A percentile compares a stretch with the other conserved stretches of the same genome.
Conservation (phyloP, 1,140 invertebrate genomes). For the Oedothorax gibbosus region DNA sequence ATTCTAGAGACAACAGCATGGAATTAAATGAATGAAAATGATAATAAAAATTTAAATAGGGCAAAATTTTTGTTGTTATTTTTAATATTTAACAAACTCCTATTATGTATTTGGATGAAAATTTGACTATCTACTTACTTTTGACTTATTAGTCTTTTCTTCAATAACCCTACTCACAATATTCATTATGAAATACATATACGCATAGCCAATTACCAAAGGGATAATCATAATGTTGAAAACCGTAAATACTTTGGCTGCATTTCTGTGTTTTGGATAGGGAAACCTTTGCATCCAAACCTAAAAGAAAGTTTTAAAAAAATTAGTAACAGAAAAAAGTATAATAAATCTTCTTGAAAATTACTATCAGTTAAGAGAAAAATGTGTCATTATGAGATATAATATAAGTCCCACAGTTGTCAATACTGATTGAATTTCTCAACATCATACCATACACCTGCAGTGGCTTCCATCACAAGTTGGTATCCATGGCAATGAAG, state of each 20-base stretch:
- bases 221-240: slow-evolving; percentile 17
- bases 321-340: neutral
- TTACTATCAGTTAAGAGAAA: neutral
- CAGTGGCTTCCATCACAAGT: neutral
- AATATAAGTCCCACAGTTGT: neutral
- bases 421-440: neutral
- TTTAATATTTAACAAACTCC: neutral
- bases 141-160: slow-evolving; percentile 35
- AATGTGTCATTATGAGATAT: neutral
- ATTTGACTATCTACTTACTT: neutral
- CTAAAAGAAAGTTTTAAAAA: neutral
- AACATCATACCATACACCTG: neutral
- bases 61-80: too few relatives aligned
- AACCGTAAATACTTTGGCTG: neutral
- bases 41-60: too few relatives aligned
- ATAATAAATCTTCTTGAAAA: neutral
- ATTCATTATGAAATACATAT: slow-evolving; percentile 8
- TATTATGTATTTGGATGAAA: neutral
- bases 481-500: too few relatives aligned
- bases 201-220: neutral
- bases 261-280: slow-evolving; percentile 17
- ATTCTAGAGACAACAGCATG: too few relatives aligned
- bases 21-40: too few relatives aligned
- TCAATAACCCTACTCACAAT: slow-evolving; percentile 29
- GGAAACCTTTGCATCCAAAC: slow-evolving; percentile 35